Conservation (phyloP, 2,888 invertebrate genomes). For the Meliscaeva auricollis region DNA sequence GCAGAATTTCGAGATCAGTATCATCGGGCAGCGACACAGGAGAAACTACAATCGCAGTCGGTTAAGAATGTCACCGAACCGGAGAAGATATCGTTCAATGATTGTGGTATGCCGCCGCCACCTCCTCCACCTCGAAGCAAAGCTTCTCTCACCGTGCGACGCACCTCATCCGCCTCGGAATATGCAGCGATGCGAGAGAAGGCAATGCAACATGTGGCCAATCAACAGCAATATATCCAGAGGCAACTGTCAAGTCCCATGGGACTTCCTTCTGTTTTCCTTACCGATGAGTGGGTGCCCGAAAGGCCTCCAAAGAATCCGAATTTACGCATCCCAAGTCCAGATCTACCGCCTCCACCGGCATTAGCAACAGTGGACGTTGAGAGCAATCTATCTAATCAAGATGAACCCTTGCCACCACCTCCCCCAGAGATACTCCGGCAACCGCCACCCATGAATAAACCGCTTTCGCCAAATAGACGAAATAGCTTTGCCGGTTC, state of each 20-base stretch:
- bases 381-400: slow-evolving; percentile 79
- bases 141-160: slow-evolving; percentile 79
- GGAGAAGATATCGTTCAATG: slow-evolving; percentile 83
- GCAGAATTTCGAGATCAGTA: slow-evolving; percentile 84
- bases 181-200: slow-evolving; percentile 85
- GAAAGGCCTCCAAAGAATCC: slow-evolving; percentile 92
- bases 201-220: slow-evolving; percentile 81
- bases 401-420: slow-evolving; percentile 84
- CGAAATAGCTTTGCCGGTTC: slow-evolving; percentile 84
- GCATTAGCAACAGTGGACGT: slow-evolving; percentile 76
- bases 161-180: slow-evolving; percentile 89
- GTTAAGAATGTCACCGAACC: slow-evolving; percentile 82
- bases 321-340: slow-evolving; percentile 85
- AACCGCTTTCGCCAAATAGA: slow-evolving; percentile 82
- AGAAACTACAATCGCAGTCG: slow-evolving; percentile 79
- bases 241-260: slow-evolving; percentile 84
- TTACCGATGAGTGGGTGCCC: slow-evolving; percentile 89
- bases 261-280: slow-evolving; percentile 85
- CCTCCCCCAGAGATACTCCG: slow-evolving; percentile 83
- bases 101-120: slow-evolving; percentile 84
- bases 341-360: slow-evolving; percentile 84
- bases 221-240: slow-evolving; percentile 82
- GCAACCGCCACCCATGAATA: slow-evolving; percentile 69
- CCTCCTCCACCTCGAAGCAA: slow-evolving; percentile 83
- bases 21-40: slow-evolving; percentile 78